A percentile compares a stretch with the other conserved stretches of the same genome.
Evolutionary conservation across 1,140 invertebrate species (phyloP).

Genomic region (Bilobella aurantiaca): DNA sequence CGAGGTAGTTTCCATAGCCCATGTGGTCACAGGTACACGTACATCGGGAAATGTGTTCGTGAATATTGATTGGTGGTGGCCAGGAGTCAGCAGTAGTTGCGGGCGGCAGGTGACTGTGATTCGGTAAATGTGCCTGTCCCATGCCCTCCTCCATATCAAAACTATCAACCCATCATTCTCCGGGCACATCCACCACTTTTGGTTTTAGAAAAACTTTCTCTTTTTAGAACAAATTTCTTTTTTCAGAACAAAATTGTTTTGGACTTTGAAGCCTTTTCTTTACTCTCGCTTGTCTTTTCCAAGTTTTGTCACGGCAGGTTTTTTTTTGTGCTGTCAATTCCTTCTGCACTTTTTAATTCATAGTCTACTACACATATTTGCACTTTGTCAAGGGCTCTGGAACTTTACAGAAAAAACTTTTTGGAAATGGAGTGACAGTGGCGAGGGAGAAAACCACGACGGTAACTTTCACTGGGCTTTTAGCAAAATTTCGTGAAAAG

Average conservation of each 20-base stretch:
- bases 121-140: conserved; percentile 32
- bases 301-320: background rate
- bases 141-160: conserved; percentile 34
- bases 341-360: background rate
- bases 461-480: background rate
- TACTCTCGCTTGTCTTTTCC: background rate
- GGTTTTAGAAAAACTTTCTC: background rate
- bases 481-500: background rate
- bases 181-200: background rate
- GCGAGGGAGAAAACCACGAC: background rate
- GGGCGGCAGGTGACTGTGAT: conserved; percentile 27
- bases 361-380: background rate
- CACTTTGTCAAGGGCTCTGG: background rate
- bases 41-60: conserved; percentile 72
- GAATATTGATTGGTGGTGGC: conserved; percentile 59
- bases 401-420: background rate
- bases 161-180: conserved; percentile 30
- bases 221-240: background rate
- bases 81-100: conserved; percentile 37
- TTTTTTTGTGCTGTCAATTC: no score
- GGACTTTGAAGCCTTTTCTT: background rate
- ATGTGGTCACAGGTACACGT: conserved; percentile 80
- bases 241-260: background rate
- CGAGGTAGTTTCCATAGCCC: conserved; percentile 81
- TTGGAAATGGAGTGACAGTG: background rate